Conservation (phyloP, 2,888 invertebrate species). For the Drosophila leonis region DNA sequence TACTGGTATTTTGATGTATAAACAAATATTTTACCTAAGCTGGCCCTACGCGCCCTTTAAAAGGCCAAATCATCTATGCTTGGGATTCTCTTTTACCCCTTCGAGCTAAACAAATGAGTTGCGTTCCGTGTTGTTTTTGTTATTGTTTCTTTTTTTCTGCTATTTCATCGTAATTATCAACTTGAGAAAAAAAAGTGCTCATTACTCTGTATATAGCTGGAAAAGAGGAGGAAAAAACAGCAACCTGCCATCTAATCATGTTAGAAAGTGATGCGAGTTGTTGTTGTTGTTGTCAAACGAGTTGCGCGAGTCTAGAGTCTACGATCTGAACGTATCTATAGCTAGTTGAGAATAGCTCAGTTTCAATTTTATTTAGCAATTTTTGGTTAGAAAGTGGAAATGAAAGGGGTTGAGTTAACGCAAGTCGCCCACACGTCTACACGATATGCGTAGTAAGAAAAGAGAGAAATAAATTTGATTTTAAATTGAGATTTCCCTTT, state of each 20-base stretch:
- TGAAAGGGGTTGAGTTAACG: conserved; percentile 6
- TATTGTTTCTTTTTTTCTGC: conserved; percentile 53
- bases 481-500: not conserved
- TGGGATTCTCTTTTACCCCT: conserved; percentile 15
- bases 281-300: conserved; percentile 36
- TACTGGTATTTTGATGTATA: conserved; percentile 76
- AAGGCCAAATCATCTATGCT: conserved; percentile 59
- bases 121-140: conserved; percentile 21
- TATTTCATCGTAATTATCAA: conserved; percentile 78
- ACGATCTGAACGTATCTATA: conserved; percentile 14
- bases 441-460: not conserved
- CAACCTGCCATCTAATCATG: conserved; percentile 56
- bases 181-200: conserved; percentile 73
- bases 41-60: conserved; percentile 28
- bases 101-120: conserved; percentile 68
- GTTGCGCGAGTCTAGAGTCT: conserved; percentile 47
- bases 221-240: conserved; percentile 20
- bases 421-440: not conserved
- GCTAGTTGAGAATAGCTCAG: conserved; percentile 25
- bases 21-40: conserved; percentile 77
- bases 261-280: conserved; percentile 69
- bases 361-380: conserved; percentile 18
- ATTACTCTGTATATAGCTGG: conserved; percentile 48
- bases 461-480: not conserved
- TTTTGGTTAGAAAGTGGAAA: conserved; percentile 34